Conservation (phyloP, 2,888 invertebrate species). For the Liposcelis brunnea region DNA sequence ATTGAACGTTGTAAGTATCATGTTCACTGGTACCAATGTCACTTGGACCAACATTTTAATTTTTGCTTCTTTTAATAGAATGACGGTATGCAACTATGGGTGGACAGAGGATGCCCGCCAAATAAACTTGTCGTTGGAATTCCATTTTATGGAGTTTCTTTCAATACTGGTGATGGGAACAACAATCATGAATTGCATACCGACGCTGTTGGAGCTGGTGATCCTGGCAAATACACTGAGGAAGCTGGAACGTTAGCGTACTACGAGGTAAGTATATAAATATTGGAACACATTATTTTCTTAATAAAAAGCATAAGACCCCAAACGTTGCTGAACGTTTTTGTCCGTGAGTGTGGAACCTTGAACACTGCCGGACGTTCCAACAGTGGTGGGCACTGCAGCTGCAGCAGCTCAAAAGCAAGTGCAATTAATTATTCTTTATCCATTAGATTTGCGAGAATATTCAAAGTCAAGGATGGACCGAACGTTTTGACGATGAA, state of each 20-base stretch:
- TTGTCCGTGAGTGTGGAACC: no score
- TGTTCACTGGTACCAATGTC: no score
- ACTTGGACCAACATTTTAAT: neutral
- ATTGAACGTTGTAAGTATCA: constrained; percentile 61
- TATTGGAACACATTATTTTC: constrained; percentile 7
- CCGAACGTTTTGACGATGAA: constrained; percentile 62
- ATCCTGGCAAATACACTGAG: constrained; percentile 68
- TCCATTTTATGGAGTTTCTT: constrained; percentile 78
- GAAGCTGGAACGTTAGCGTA: constrained; percentile 77
- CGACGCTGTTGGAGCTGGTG: constrained; percentile 74
- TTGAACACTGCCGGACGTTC: no score
- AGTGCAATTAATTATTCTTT: no score
- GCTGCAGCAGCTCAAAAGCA: no score
- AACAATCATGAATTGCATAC: constrained; percentile 70
- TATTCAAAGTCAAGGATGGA: constrained; percentile 58
- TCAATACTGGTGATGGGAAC: constrained; percentile 63
- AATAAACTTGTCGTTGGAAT: constrained; percentile 77
- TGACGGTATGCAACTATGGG: constrained; percentile 79
- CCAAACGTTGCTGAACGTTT: no score
- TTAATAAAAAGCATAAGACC: neutral
- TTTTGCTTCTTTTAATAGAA: no score
- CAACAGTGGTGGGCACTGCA: no score
- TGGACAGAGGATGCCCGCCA: constrained; percentile 70
- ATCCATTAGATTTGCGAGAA: constrained; percentile 51
- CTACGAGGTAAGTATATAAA: constrained; percentile 44